Base-by-base conservation (phyloP, 2,797 vertebrate species). In the Gallinago nigripennis region DNA sequence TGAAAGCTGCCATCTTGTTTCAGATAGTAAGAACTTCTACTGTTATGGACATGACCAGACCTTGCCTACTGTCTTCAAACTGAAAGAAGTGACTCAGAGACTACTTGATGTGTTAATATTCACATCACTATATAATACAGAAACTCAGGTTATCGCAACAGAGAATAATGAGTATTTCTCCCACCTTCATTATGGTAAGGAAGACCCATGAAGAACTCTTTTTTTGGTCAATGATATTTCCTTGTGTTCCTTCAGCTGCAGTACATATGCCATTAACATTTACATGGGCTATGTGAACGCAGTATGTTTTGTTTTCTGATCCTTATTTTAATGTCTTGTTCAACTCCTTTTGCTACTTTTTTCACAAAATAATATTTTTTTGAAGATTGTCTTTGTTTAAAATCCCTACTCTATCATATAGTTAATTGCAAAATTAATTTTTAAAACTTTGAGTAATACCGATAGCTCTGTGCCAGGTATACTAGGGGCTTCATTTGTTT, bases 251-350 rank as follows among this genome's bases (percentile, higher is more conserved):
- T 80, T 80, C 56, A 73, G 39, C 48, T 82, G 27, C 0, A 0
- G 11, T 43, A 21, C 13, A 35, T 16, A 39, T 48, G 5, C 4
- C 7, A 8, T n/a, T 79, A 16, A 17, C 37, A 54, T 8, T 27
- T 61, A 50, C 9, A 31, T n/a, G 30, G 24, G 3, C 13, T 76
- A 28, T 31, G 4, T 43, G 39, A 16, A 16, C 0, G 0, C 31
- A 77, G 9, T 31, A 48, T 27, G 17, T 14, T 37, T 87, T 45
- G 9, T 35, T 63, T 72, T 53, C 17, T 17, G 2, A 37, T 63
- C 53, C 27, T 48, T 58, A 58, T 66, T 95, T 65, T 35, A 79
- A 70, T 41, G 3, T 11, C 13, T 72, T 61, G 4, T 5, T 93
- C 39, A 72, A 65, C 11, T 61, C 2, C 13, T 75, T 64, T 68